Evolutionary conservation across 2,888 invertebrate species (phyloP), one percentile per base, ranked within the genome.

Genomic region (Eupithecia tripunctaria): DNA sequence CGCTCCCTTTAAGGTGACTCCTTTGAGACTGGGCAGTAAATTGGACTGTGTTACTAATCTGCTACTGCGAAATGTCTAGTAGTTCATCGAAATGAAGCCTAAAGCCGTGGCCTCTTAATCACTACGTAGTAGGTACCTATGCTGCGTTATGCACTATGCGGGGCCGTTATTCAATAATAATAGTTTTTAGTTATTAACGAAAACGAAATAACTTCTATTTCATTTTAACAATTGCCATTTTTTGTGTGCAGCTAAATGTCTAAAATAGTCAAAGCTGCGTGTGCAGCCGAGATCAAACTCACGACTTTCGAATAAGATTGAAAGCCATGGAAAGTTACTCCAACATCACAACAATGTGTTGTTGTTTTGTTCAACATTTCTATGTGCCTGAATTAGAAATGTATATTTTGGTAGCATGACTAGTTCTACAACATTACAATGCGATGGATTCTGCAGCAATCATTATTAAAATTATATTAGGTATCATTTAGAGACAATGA

Each of bases 351-450:
- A 51, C n/a, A 51, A 8, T 47, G 47, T 47, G 2, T 51, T 51
- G 51, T 51, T 51, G 51, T 51, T 51, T n/a, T 51, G 51, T 51
- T 51, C 21, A 51, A 10, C 8, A 51, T 51, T n/a, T 43, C 5
- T 51, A 47, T 47, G 51, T 51, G 51, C 21, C n/a, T 21, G 3
- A 51, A 51, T 21, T 71, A 51, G 62, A 71, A 63, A 25, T 29
- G 62, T 67, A 43, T 67, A 68, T 66, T 73, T 70, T 32, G 59
- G 67, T 59, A 21, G 43, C 27, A 59, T 68, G 64, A 72, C 56
- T 68, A 65, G 38, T 29, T 32, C 36, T 36, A 6, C 63, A 36
- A 63, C 27, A 29, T 59, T 15, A 59, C 6, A 18, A 6, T 43
- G 43, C 43, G 18, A 67, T 62, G 62, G 63, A 51, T 71, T 47